These are phyloP conservation scores for Eulemur rubriventer DNA, from an alignment of 2,797 vertebrate genomes.

Conservation along the genomic window DNA sequence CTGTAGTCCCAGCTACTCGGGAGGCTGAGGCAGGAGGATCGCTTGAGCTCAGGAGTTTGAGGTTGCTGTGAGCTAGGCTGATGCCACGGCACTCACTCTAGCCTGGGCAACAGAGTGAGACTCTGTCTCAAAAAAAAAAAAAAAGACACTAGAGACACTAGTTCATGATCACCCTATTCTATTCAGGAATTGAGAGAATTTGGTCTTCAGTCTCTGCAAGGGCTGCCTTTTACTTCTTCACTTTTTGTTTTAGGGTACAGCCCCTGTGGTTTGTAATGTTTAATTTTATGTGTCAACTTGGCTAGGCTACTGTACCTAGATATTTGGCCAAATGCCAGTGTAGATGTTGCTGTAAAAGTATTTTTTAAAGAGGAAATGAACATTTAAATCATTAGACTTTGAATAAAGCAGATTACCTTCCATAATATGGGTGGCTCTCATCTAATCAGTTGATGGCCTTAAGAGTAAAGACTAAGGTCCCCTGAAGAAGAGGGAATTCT, in stretches of 20 bases:
- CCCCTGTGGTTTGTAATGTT: background rate
- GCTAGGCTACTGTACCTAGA: background rate
- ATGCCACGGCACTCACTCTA: too few species aligned
- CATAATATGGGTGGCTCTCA: background rate
- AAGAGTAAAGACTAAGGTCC: background rate
- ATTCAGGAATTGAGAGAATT: background rate
- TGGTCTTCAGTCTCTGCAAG: background rate
- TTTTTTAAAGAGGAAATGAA: background rate
- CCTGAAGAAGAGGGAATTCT: background rate
- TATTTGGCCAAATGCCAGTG: background rate
- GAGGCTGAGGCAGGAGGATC: background rate
- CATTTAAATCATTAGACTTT: background rate
- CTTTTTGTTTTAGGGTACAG: background rate
- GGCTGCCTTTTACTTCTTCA: background rate
- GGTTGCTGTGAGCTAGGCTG: too few species aligned
- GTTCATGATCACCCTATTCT: background rate
- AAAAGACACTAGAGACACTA: background rate
- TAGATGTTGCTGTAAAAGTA: background rate
- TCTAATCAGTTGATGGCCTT: background rate
- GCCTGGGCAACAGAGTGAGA: too few species aligned
- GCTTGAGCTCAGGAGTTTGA: too few species aligned
- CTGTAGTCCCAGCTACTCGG: background rate
- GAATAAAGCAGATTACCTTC: background rate
- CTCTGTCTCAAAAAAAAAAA: too few species aligned
- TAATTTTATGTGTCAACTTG: constrained; percentile 13